A percentile compares a stretch with the other conserved stretches of the same genome.
Evolutionary conservation across 2,888 invertebrate genomes (phyloP).

Genomic region (Liodrosophila aerea): DNA sequence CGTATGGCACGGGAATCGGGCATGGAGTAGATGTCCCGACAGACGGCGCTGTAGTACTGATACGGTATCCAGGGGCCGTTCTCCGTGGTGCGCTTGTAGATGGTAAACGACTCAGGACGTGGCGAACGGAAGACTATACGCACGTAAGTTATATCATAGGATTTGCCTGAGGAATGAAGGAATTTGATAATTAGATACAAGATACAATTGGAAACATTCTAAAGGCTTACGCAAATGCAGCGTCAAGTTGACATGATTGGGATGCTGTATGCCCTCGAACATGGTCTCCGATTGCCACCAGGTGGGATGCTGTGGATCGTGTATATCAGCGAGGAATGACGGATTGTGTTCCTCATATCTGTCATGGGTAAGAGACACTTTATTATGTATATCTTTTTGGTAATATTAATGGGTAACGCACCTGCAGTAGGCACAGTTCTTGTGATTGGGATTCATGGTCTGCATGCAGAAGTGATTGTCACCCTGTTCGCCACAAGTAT

Average conservation of each 20-base stretch:
- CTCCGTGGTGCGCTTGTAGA: constrained; percentile 92
- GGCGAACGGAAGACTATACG: constrained; percentile 96
- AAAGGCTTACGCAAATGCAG: constrained; percentile 88
- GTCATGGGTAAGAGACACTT: too few relatives aligned
- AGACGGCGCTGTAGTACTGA: constrained; percentile 96
- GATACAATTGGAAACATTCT: not conserved
- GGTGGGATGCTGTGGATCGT: constrained; percentile 93
- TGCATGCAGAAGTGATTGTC: constrained; percentile 94
- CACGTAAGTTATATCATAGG: constrained; percentile 98
- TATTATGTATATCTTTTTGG: too few relatives aligned
- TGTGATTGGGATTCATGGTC: constrained; percentile 89
- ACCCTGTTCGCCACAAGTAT: constrained; percentile 95
- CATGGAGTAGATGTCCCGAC: constrained; percentile 94
- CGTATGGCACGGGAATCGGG: constrained; percentile 89
- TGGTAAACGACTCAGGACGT: constrained; percentile 97
- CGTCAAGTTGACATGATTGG: constrained; percentile 95
- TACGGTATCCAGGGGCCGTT: constrained; percentile 93
- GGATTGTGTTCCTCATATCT: constrained; percentile 86
- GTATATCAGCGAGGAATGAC: constrained; percentile 93
- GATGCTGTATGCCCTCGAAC: constrained; percentile 95
- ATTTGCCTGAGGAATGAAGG: constrained; percentile 91
- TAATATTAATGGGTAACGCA: too few relatives aligned
- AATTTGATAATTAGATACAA: not conserved
- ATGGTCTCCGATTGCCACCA: constrained; percentile 99
- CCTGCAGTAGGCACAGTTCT: constrained; percentile 92